Base-by-base conservation (phyloP, 2,113 vertebrate genomes). In the Caloenas nicobarica region DNA sequence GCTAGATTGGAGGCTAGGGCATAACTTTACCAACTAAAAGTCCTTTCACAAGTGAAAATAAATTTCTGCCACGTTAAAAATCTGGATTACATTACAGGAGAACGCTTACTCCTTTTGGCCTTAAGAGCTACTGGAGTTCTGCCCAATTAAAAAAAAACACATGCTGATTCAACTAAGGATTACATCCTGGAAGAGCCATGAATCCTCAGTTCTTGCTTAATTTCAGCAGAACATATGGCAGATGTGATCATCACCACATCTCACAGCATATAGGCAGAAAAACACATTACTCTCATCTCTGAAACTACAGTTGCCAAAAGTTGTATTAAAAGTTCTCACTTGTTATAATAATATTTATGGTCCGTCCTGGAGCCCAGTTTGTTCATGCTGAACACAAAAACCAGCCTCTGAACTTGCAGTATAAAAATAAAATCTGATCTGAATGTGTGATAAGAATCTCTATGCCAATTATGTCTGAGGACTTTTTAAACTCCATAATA, bases 81-180 rank as follows among this genome's bases (percentile, higher is more conserved):
- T 95, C 80, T 95, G 93, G 76, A 76, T 81, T 88, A 81, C n/a
- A 65, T 94, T 92, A 81, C 0, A 70, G 64, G 73, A 88, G 62
- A 81, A 40, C 48, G 66, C n/a, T 84, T 72, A 93, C 2, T 29
- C 44, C 12, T 88, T 86, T 65, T 72, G 88, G 65, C 83, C 53
- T 62, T 74, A 86, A 38, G 21, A 88, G 15, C 69, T 74, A 56
- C 4, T 93, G 80, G 77, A 7, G 0, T 53, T 51, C 60, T 81
- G 86, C 88, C 88, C 91, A 64, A 69, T 74, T 94, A 96, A 73
- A 93, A 36, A 46, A 65, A 88, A 93, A 61, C 71, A 71, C 65
- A 91, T 86, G 65, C 60, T 81, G 70, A 93, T 81, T 85, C 57
- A 81, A 48, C 77, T 92, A 79, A 64, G 31, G 53, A 84, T 33